Conservation (phyloP, 2,888 invertebrate species). For the Lycaena phlaeas region DNA sequence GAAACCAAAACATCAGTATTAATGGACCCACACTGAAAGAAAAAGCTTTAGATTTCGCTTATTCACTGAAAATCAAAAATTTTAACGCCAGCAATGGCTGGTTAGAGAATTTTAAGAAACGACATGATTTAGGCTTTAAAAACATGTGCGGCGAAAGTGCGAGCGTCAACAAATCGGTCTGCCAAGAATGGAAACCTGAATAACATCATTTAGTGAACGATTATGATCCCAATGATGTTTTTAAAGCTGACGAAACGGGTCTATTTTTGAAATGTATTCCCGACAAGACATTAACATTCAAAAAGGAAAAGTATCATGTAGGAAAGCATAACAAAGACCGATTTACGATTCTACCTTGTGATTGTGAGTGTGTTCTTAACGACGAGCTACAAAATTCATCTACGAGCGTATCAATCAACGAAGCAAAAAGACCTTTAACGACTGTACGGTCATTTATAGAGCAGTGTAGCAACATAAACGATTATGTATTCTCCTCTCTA, state of each 20-base stretch:
- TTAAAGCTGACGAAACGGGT: conserved; percentile 14
- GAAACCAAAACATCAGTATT: conserved; percentile 7
- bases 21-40: conserved; percentile 12
- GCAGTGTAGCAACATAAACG: no score
- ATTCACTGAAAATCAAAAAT: conserved; percentile 12
- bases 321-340: conserved; percentile 20
- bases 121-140: conserved; percentile 21
- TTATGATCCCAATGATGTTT: conserved; percentile 13
- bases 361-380: no score
- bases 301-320: conserved; percentile 18
- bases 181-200: conserved; percentile 11
- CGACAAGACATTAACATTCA: conserved; percentile 17
- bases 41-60: conserved; percentile 12
- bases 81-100: conserved; percentile 22
- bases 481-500: no score
- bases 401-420: no score
- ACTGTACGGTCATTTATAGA: no score
- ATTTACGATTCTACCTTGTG: conserved; percentile 18
- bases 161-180: conserved; percentile 13
- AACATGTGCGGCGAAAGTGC: conserved; percentile 22
- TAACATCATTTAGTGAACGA: conserved; percentile 9
- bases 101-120: conserved; percentile 21
- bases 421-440: no score
- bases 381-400: no score
- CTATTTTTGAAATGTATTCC: conserved; percentile 11